Percentiles rank a stretch among this genome's conserved stretches.
Conservation (phyloP, 64 coral and sea anemone genomes). For the Orbicella faveolata region DNA sequence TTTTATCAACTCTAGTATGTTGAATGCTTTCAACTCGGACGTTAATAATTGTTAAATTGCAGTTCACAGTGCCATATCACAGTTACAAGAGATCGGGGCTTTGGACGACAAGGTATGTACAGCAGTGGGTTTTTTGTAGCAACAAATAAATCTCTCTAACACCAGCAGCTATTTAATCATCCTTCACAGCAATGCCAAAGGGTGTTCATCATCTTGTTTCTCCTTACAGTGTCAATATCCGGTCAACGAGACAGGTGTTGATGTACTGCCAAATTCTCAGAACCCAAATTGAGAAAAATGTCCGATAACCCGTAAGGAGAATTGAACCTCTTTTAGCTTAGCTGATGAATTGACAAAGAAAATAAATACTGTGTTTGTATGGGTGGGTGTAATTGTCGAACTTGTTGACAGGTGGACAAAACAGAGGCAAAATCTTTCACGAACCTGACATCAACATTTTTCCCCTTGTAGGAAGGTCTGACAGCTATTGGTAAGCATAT, state of each 20-base stretch:
- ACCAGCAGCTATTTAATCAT: too few relatives aligned
- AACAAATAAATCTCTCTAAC: not conserved
- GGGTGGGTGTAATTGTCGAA: too few relatives aligned
- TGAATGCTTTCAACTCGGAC: not conserved
- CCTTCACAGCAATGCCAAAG: too few relatives aligned
- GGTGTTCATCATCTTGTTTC: too few relatives aligned
- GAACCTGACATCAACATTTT: not conserved
- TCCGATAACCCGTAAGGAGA: not conserved
- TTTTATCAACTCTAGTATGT: not conserved
- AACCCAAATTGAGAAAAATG: too few relatives aligned
- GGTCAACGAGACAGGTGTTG: too few relatives aligned
- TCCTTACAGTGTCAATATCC: too few relatives aligned
- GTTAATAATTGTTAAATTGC: not conserved
- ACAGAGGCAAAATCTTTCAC: not conserved
- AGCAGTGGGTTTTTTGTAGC: not conserved
- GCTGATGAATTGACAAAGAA: too few relatives aligned
- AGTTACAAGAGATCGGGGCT: slow-evolving; percentile 78
- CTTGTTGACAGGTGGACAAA: not conserved
- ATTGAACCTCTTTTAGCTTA: too few relatives aligned
- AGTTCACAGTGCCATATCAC: slow-evolving; percentile 67
- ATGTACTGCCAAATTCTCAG: too few relatives aligned
- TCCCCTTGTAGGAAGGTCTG: slow-evolving; percentile 49
- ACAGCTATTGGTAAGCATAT: slow-evolving; percentile 72
- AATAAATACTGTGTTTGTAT: too few relatives aligned
- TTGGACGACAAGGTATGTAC: slow-evolving; percentile 57